A percentile compares a stretch with the other conserved stretches of the same genome.
Conservation (phyloP, 2,888 invertebrate species). For the Standfussiana lucernea region DNA sequence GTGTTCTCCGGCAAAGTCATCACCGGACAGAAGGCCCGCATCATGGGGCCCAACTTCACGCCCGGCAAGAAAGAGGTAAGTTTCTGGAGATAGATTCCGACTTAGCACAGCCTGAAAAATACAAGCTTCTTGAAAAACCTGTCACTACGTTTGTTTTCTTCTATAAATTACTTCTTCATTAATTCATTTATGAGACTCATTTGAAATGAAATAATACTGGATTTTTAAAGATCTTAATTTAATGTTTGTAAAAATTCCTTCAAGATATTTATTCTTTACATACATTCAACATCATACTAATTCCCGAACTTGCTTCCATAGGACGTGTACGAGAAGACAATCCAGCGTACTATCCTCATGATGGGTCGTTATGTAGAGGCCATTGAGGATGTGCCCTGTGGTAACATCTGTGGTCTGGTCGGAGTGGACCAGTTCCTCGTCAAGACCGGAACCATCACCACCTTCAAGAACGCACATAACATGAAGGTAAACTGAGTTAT, state of each 20-base stretch:
- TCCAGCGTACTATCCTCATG: slow-evolving; percentile 99
- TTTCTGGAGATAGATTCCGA: background rate
- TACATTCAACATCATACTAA: background rate
- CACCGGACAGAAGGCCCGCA: slow-evolving; percentile 98
- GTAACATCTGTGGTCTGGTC: slow-evolving; percentile 99
- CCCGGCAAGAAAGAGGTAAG: slow-evolving; percentile 98
- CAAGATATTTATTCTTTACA: no score
- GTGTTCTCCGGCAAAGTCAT: slow-evolving; percentile 99
- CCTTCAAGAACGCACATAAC: slow-evolving; percentile 99
- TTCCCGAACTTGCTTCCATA: slow-evolving; percentile 52
- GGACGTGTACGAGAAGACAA: slow-evolving; percentile 99
- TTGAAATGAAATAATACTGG: no score
- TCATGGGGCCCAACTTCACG: slow-evolving; percentile 99
- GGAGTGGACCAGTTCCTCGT: slow-evolving; percentile 99
- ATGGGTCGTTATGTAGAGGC: slow-evolving; percentile 99
- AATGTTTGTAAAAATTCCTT: background rate
- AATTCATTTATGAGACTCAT: no score
- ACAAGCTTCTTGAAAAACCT: background rate
- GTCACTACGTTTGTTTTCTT: background rate
- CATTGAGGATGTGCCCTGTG: slow-evolving; percentile 99
- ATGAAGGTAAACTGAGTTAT: slow-evolving; percentile 92
- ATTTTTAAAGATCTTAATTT: no score
- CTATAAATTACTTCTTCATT: background rate
- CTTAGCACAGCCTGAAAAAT: background rate
- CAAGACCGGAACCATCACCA: slow-evolving; percentile 99